Percentiles rank a stretch among this genome's conserved stretches.
Evolutionary conservation across 2,888 invertebrate genomes (phyloP).

Genomic region (Marronus borbonicus): DNA sequence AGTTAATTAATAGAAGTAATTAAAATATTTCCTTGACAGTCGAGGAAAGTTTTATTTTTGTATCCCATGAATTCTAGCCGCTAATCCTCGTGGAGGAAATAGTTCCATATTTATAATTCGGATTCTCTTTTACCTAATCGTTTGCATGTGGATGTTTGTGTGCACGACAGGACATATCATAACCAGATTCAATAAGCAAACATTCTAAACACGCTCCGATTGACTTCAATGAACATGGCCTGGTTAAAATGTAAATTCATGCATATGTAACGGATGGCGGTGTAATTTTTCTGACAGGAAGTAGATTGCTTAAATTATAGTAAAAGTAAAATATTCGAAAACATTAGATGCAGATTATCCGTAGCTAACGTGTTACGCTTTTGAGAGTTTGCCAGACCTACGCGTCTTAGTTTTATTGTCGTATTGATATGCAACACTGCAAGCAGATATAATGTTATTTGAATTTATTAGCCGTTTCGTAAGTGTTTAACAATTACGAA

Average conservation of each 20-base stretch:
- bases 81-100: not conserved
- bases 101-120: not conserved
- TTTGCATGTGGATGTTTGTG: constrained; percentile 36
- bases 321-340: constrained; percentile 27
- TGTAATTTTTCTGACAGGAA: constrained; percentile 48
- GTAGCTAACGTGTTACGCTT: no score
- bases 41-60: no score
- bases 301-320: constrained; percentile 46
- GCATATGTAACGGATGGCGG: constrained; percentile 38
- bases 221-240: constrained; percentile 50
- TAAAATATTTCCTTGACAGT: no score
- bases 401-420: no score
- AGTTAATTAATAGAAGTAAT: no score
- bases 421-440: no score
- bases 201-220: constrained; percentile 53
- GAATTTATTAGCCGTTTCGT: no score
- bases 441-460: no score
- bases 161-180: constrained; percentile 55
- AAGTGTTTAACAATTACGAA: no score
- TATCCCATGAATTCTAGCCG: not conserved
- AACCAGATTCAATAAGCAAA: constrained; percentile 57
- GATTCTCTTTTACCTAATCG: constrained; percentile 18
- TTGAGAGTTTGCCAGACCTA: no score
- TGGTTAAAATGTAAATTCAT: constrained; percentile 48
- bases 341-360: not conserved